Conservation (phyloP, 2,113 vertebrate species). For the Cromileptes altivelis region DNA sequence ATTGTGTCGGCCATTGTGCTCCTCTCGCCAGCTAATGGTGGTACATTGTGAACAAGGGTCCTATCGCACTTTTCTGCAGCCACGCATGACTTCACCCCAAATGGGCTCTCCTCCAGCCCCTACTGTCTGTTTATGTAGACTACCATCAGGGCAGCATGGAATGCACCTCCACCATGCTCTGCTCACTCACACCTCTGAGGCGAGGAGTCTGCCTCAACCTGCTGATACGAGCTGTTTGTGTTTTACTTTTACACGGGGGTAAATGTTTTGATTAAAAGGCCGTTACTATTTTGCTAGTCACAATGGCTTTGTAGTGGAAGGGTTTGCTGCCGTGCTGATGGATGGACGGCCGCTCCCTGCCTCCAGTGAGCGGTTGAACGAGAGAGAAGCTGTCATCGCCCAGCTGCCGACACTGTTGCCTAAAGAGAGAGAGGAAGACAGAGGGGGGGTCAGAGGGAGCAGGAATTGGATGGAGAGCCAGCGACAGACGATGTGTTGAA, state of each 20-base stretch:
- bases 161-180: slow-evolving; percentile 63
- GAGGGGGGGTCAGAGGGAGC: slow-evolving; percentile 2
- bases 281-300: slow-evolving; percentile 84
- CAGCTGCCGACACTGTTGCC: slow-evolving; percentile 59
- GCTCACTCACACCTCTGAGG: slow-evolving; percentile 53
- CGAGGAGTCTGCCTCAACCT: slow-evolving; percentile 76
- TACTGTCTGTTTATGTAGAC: slow-evolving; percentile 70
- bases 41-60: slow-evolving; percentile 42
- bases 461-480: slow-evolving; percentile 46
- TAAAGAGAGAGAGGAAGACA: slow-evolving; percentile 50
- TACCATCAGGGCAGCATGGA: slow-evolving; percentile 66
- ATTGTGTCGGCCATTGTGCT: slow-evolving; percentile 46
- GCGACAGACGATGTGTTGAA: slow-evolving; percentile 63
- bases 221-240: slow-evolving; percentile 74
- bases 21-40: slow-evolving; percentile 41
- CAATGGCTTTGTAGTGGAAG: slow-evolving; percentile 79
- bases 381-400: slow-evolving; percentile 81
- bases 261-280: slow-evolving; percentile 85
- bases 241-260: slow-evolving; percentile 69
- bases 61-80: slow-evolving; percentile 52
- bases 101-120: slow-evolving; percentile 56
- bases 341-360: slow-evolving; percentile 79
- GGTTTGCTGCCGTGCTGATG: slow-evolving; percentile 74
- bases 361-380: slow-evolving; percentile 70
- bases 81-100: slow-evolving; percentile 72